Base-by-base conservation (phyloP, 2,797 vertebrate species). In the Darevskia mixta region DNA sequence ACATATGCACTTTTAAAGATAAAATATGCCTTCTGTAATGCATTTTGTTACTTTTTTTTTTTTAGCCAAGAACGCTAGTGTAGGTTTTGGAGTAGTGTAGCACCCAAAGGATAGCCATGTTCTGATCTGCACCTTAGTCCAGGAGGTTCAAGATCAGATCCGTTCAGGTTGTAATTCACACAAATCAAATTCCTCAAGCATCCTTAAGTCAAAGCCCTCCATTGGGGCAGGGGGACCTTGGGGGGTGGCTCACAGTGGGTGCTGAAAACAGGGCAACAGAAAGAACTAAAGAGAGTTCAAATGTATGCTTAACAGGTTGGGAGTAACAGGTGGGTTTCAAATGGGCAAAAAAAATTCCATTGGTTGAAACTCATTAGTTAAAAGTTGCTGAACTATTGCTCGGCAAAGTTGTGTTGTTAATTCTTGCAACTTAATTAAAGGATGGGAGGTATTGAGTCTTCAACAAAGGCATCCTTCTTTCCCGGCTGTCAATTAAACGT, bases 381-480 rank as follows among this genome's bases (percentile, higher is more conserved):
- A 71, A 80, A 86, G 66, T 41, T 79, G 64, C 45, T 71, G 20
- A 79, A 83, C 64, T 29, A 71, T 35, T 79, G 81, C 75, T 88
- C 67, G 49, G 27, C 6, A 41, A 73, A 81, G 27, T 67, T 75
- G 67, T 17, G 67, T 75, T 84, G 76, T 84, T 80, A 55, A 66
- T 73, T 83, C 25, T 73, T 29, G 61, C 41, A 38, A 73, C 43
- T 89, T 79, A 90, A 87, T 80, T 75, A 83, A 84, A 72, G 77
- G 43, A 58, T 87, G 41, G 43, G 41, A 64, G 17, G 82, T 81
- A 80, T 8, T 81, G 86, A 80, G 73, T 76, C 76, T 87, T 90
- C 85, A 90, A 58, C 67, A 90, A 87, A 90, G n/a, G 23, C 66
- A 75, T 75, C 49, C n/a, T 87, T 87, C 78, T 87, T 86, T 83